Conservation (phyloP, 1,140 invertebrate species). For the Caenorhabditis inopinata region DNA sequence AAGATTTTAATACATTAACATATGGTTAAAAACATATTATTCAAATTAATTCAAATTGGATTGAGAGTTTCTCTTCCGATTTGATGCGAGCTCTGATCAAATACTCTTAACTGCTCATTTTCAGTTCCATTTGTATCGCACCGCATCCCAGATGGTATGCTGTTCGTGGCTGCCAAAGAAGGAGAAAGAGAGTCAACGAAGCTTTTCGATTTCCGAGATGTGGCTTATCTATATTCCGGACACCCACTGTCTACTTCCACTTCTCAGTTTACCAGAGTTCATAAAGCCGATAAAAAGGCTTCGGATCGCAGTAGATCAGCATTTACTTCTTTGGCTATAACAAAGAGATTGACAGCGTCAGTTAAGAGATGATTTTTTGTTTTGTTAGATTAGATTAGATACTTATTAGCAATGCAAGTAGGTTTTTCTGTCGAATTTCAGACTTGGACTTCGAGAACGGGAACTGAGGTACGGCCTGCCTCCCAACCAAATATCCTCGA, state of each 20-base stretch:
- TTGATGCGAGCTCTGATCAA: not conserved
- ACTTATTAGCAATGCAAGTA: too few species aligned
- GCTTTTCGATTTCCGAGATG: constrained; percentile 40
- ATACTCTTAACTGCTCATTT: not conserved
- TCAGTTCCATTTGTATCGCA: constrained; percentile 30
- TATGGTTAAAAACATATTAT: too few species aligned
- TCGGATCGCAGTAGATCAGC: constrained; percentile 43
- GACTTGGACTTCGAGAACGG: constrained; percentile 45
- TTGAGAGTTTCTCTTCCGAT: too few species aligned
- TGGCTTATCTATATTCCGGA: constrained; percentile 34
- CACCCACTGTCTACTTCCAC: constrained; percentile 36
- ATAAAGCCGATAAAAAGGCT: constrained; percentile 41
- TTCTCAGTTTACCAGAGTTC: constrained; percentile 45
- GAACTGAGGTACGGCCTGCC: constrained; percentile 47
- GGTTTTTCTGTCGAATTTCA: constrained; percentile 31
- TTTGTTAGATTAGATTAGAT: too few species aligned
- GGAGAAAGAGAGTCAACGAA: constrained; percentile 34
- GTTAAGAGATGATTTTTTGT: too few species aligned
- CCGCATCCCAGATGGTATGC: constrained; percentile 37
- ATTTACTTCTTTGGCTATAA: constrained; percentile 46
- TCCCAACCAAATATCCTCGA: constrained; percentile 30
- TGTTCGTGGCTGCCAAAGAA: constrained; percentile 45
- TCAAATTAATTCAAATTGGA: too few species aligned
- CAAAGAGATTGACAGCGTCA: constrained; percentile 44
- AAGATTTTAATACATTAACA: too few species aligned